Conservation (phyloP, 2,113 vertebrate species). For the Axis porcinus region DNA sequence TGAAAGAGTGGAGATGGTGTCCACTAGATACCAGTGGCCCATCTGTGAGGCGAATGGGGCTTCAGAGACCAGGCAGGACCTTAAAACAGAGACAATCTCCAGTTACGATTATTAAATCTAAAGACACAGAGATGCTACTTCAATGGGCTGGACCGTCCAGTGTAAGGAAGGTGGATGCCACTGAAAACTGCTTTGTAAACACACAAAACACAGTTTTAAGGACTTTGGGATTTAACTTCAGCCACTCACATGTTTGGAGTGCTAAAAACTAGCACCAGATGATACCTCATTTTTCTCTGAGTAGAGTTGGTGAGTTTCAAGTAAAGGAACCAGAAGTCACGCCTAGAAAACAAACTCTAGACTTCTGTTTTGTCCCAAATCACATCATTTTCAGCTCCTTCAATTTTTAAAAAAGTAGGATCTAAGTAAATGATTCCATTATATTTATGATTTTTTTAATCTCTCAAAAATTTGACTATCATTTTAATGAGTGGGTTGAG, state of each 20-base stretch:
- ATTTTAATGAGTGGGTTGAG: background rate
- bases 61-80: background rate
- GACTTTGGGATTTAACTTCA: background rate
- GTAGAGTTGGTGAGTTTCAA: background rate
- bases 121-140: background rate
- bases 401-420: background rate
- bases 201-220: background rate
- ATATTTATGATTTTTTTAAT: background rate
- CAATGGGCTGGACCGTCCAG: background rate
- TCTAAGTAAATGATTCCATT: background rate
- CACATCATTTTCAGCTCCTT: background rate
- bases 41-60: background rate
- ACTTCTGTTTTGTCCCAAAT: background rate
- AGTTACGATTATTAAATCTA: background rate
- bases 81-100: background rate
- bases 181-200: background rate
- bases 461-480: background rate
- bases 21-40: background rate
- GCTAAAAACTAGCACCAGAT: no score
- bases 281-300: background rate
- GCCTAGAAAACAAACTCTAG: background rate
- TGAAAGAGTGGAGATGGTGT: background rate
- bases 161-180: background rate
- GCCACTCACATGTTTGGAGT: background rate
- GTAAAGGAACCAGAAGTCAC: background rate